Conservation (phyloP, 2,888 invertebrate genomes). For the Galerucella nymphaeae region DNA sequence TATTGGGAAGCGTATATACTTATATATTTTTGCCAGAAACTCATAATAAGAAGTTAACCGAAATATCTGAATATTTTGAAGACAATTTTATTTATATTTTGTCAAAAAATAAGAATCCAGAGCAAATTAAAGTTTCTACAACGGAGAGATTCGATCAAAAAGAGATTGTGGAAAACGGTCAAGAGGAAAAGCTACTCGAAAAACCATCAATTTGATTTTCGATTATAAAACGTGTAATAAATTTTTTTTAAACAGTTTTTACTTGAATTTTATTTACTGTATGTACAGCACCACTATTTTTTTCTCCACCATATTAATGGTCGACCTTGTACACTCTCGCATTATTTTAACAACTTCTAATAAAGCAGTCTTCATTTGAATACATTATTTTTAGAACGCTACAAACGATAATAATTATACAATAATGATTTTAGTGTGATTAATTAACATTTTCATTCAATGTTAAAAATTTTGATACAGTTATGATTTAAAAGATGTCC, state of each 20-base stretch:
- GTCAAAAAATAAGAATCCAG: constrained; percentile 40
- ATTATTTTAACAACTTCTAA: neutral
- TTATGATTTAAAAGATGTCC: constrained; percentile 6
- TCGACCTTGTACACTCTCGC: neutral
- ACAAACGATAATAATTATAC: neutral
- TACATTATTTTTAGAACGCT: neutral
- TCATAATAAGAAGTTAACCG: constrained; percentile 66
- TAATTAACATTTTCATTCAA: neutral
- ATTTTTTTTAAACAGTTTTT: too few species aligned
- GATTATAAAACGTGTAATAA: too few species aligned
- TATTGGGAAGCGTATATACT: constrained; percentile 62
- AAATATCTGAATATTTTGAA: constrained; percentile 66
- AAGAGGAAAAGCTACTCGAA: constrained; percentile 48
- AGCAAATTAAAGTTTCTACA: constrained; percentile 12
- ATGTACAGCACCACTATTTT: too few species aligned
- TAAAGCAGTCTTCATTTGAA: neutral
- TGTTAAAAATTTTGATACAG: neutral
- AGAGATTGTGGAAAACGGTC: constrained; percentile 45
- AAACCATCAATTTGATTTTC: constrained; percentile 12
- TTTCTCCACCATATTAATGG: too few species aligned
- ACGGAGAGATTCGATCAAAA: constrained; percentile 23
- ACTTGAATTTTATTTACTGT: too few species aligned
- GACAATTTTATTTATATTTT: constrained; percentile 59
- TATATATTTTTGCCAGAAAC: constrained; percentile 67
- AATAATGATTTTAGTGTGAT: neutral